Percentiles rank a stretch among this genome's conserved stretches.
Conservation (phyloP, 2,888 invertebrate genomes). For the Balanococcus diminutus region DNA sequence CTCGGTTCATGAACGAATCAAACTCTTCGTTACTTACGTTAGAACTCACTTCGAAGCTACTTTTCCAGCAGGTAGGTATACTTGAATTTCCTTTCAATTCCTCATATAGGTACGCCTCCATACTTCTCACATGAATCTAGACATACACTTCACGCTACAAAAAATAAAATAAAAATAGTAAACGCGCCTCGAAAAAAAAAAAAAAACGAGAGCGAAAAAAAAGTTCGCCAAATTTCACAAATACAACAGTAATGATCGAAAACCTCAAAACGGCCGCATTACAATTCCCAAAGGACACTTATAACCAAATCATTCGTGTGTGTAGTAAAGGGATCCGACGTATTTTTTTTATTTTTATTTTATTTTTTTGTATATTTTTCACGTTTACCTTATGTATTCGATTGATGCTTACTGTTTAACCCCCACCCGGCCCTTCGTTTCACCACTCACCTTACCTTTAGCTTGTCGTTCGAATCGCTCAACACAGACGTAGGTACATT, state of each 20-base stretch:
- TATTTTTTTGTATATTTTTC: neutral
- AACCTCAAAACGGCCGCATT: slow-evolving; percentile 22
- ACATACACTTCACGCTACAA: neutral
- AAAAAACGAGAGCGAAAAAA: no score
- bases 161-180: neutral
- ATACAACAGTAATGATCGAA: slow-evolving; percentile 15
- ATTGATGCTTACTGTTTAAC: neutral
- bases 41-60: no score
- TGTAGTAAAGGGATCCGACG: slow-evolving; percentile 8
- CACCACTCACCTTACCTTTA: neutral
- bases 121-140: neutral
- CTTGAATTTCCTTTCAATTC: neutral
- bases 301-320: slow-evolving; percentile 23
- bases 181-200: neutral
- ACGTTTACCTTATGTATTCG: neutral
- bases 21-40: no score
- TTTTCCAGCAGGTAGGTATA: no score
- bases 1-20: no score
- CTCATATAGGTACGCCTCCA: neutral
- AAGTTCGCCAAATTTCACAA: neutral
- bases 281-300: slow-evolving; percentile 23
- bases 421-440: neutral
- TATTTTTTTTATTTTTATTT: no score
- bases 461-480: neutral
- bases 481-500: neutral